Conservation (phyloP, 2,797 vertebrate genomes). For the Crocodylus rhombifer region DNA sequence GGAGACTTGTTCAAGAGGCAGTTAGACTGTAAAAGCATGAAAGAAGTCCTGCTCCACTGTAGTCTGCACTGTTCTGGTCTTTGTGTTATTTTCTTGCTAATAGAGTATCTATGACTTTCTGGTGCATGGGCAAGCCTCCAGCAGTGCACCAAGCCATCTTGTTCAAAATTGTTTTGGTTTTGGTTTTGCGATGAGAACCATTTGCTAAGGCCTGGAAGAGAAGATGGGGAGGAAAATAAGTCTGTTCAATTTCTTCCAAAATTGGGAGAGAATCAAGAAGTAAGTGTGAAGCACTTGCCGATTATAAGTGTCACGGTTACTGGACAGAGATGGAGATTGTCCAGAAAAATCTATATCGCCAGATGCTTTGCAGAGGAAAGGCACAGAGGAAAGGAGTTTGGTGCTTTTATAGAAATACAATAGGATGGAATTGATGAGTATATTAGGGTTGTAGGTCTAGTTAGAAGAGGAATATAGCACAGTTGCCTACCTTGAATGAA, state of each 20-base stretch:
- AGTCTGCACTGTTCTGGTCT: not conserved
- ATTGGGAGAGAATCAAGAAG: not conserved
- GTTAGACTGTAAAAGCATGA: not conserved
- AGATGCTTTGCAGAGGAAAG: not conserved
- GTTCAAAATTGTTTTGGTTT: not conserved
- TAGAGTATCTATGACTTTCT: no score
- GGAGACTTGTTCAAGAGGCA: not conserved
- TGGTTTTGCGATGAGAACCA: not conserved
- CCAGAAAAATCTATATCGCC: not conserved
- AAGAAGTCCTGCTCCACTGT: not conserved
- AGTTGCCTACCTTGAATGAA: not conserved
- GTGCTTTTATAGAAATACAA: not conserved
- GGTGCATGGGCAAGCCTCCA: no score
- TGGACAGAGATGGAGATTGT: not conserved
- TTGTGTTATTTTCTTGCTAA: not conserved
- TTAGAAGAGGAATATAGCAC: not conserved
- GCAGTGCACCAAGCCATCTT: not conserved
- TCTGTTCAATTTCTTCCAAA: not conserved
- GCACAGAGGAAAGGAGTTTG: not conserved
- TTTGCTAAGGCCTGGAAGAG: not conserved
- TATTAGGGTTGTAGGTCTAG: not conserved
- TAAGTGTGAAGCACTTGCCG: not conserved
- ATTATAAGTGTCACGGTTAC: not conserved
- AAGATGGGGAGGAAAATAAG: not conserved
- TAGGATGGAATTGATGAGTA: not conserved